Base-by-base conservation (phyloP, 1,140 invertebrate species). In the Mizuhopecten yessoensis region DNA sequence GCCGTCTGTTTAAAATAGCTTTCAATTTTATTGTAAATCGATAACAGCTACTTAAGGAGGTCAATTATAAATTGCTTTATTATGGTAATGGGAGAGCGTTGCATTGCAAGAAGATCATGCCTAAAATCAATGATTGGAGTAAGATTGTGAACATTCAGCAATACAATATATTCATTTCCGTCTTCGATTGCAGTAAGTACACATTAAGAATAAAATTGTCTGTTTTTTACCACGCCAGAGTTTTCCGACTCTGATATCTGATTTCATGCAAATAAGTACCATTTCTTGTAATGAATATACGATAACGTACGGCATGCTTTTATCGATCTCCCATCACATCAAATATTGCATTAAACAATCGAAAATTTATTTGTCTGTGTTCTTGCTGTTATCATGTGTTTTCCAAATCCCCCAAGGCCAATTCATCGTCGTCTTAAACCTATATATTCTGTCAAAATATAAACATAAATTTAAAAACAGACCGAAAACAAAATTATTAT, bases 11-110 rank as follows among this genome's bases (percentile, higher is more conserved):
- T 75, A n/a, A 75, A 75, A 29, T n/a, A 75, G 11, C 57, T 75
- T n/a, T 29, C 23, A 75, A 75, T 75, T 23, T 75, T 75, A 75
- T 75, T 75, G 57, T n/a, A 29, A 75, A 75, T 75, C 57, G n/a
- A 75, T 75, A 75, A 5, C 23, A 75, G 29, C 57, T 75, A 75
- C 57, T 75, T 75, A 75, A 75, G 29, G 3, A n/a, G 57, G 57
- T 75, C 57, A 75, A 75, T 75, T 29, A n/a, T 75, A 75, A 75
- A 75, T 75, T 75, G n/a, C n/a, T n/a, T 75, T 75, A 75, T 75
- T 75, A 29, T 75, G 23, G 57, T 75, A 75, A 75, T 75, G 23
- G 57, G 5, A 29, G 3, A 75, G 11, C 3, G 57, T 75, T 29
- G 5, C 57, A 29, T 29, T 75, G 57, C 57, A 13, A 3, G 57